These are phyloP conservation scores for Gymnocypris eckloni DNA, from an alignment of 2,797 vertebrate species.

Conservation along the genomic window DNA sequence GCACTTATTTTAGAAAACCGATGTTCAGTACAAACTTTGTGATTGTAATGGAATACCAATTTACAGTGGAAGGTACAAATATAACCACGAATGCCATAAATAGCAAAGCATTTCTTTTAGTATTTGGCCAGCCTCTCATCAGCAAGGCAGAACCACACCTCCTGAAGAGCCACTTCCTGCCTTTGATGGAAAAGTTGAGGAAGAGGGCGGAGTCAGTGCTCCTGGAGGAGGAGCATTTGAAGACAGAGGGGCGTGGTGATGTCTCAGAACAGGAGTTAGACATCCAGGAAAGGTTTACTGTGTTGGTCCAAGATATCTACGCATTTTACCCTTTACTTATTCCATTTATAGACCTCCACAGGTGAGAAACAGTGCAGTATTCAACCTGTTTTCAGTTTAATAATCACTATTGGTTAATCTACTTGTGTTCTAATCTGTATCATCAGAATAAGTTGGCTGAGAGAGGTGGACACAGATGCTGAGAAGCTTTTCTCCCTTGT, in stretches of 20 bases:
- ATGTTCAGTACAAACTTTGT: background rate
- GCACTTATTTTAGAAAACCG: background rate
- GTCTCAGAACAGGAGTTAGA: slow-evolving; percentile 89
- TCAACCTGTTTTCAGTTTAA: background rate
- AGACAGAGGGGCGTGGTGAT: slow-evolving; percentile 82
- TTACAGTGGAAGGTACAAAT: background rate
- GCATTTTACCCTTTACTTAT: slow-evolving; percentile 95
- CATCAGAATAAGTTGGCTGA: slow-evolving; percentile 90
- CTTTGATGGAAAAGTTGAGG: slow-evolving; percentile 94
- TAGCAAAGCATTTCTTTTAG: slow-evolving; percentile 69
- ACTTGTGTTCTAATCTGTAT: background rate
- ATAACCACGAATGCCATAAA: background rate
- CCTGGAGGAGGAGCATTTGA: slow-evolving; percentile 90
- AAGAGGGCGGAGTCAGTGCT: slow-evolving; percentile 89
- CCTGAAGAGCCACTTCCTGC: slow-evolving; percentile 91
- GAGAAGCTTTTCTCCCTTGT: slow-evolving; percentile 92
- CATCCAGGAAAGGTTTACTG: slow-evolving; percentile 90
- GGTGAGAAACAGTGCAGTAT: slow-evolving; percentile 74
- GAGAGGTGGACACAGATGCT: slow-evolving; percentile 84
- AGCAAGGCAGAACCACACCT: slow-evolving; percentile 84
- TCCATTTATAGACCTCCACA: slow-evolving; percentile 91
- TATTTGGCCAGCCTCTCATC: slow-evolving; percentile 93
- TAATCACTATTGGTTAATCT: background rate
- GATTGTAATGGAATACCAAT: background rate
- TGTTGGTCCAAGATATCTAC: slow-evolving; percentile 92